Conservation (phyloP, 23 tunicate genomes). For the Trididemnum nubilum region DNA sequence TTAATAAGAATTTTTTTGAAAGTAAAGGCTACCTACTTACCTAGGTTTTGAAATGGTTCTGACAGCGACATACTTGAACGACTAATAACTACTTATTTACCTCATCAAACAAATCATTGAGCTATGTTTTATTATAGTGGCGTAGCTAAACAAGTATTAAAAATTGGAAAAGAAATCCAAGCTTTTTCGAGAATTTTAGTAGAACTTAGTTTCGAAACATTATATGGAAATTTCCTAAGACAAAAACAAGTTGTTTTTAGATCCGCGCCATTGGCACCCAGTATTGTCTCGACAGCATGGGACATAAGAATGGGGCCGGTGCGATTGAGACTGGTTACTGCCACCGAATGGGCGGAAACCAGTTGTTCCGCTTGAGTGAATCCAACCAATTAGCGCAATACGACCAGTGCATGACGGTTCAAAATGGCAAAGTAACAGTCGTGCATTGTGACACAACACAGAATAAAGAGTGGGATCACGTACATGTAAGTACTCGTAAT, state of each 20-base stretch:
- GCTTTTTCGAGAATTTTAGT: no score
- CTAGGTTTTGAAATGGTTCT: no score
- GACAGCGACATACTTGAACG: no score
- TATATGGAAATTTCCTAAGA: no score
- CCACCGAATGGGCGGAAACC: conserved; percentile 99
- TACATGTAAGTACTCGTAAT: conserved; percentile 37
- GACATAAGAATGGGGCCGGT: conserved; percentile 94
- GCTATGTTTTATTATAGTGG: no score
- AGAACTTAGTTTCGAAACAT: no score
- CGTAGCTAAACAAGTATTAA: no score
- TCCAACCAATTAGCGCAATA: conserved; percentile 90
- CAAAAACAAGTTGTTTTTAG: conserved; percentile 52
- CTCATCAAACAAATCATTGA: no score
- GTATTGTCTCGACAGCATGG: conserved; percentile 96
- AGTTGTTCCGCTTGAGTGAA: conserved; percentile 86
- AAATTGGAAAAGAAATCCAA: no score
- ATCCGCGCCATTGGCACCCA: conserved; percentile 70
- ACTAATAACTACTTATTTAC: no score
- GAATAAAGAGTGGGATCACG: conserved; percentile 78
- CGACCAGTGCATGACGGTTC: conserved; percentile 87
- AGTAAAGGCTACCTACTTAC: no score
- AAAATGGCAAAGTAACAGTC: conserved; percentile 50
- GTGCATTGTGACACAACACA: conserved; percentile 81
- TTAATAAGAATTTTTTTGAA: no score
- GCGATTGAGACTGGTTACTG: conserved; percentile 78